These are phyloP conservation scores for Gobionotothen gibberifrons DNA, from an alignment of 2,797 vertebrate genomes.

Conservation along the genomic window DNA sequence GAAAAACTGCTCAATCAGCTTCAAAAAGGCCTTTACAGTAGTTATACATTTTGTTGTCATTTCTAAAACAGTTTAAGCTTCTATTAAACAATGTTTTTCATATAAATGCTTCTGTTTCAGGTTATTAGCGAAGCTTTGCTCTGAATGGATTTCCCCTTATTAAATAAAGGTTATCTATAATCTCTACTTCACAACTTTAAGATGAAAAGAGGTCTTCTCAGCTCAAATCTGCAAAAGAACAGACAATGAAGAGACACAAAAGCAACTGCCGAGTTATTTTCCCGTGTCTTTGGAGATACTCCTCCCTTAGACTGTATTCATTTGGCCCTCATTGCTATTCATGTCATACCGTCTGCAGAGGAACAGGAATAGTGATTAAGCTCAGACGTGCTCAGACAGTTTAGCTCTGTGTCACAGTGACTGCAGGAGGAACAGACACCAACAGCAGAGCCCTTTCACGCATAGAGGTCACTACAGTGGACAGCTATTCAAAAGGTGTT, in stretches of 20 bases:
- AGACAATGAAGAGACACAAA: not conserved
- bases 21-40: no score
- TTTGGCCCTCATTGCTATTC: constrained; percentile 31
- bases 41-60: no score
- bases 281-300: not conserved
- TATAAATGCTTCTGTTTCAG: no score
- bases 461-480: no score
- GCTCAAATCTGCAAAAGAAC: not conserved
- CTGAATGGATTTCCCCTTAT: no score
- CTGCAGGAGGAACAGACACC: constrained; percentile 22
- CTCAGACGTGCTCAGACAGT: constrained; percentile 43
- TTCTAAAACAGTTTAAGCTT: no score
- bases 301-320: constrained; percentile 7
- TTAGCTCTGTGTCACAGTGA: constrained; percentile 27
- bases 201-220: not conserved
- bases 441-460: no score
- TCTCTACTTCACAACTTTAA: not conserved
- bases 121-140: no score
- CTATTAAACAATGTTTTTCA: no score
- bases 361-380: constrained; percentile 49
- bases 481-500: no score
- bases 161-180: no score
- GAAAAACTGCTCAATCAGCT: no score
- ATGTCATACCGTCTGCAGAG: constrained; percentile 34
- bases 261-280: not conserved